Conservation (phyloP, 2,888 invertebrate genomes). For the Allolobophora icterica region DNA sequence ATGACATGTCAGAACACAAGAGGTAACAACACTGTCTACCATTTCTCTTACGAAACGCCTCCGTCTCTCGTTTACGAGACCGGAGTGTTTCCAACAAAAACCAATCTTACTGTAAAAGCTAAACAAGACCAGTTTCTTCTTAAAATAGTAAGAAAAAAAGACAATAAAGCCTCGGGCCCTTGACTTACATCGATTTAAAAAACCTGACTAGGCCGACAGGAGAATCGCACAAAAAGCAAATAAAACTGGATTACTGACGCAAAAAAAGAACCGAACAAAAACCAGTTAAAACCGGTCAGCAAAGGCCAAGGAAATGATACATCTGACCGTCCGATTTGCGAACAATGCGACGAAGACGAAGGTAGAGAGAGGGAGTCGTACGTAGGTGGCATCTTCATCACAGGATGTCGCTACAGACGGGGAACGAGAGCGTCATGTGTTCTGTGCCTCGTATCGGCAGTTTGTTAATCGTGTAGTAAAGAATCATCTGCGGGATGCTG, state of each 20-base stretch:
- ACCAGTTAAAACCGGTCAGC: background rate
- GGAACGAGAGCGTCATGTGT: constrained; percentile 91
- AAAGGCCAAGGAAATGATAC: background rate
- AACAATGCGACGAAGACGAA: background rate
- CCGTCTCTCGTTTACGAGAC: background rate
- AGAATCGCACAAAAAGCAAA: background rate
- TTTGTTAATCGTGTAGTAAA: constrained; percentile 89
- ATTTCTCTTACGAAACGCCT: background rate
- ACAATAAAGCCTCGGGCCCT: background rate
- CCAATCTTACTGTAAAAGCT: background rate
- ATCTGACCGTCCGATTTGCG: background rate
- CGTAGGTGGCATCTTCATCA: constrained; percentile 31
- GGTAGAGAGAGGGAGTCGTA: background rate
- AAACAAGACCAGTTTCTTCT: background rate
- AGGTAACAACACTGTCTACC: background rate
- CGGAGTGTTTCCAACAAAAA: background rate
- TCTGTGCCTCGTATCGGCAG: constrained; percentile 93
- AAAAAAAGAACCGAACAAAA: background rate
- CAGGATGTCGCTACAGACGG: constrained; percentile 69
- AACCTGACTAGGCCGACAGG: background rate
- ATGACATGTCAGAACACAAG: background rate
- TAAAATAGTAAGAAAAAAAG: background rate
- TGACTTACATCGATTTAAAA: background rate
- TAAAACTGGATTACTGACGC: background rate
- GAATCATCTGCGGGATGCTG: constrained; percentile 91